Evolutionary conservation across 1,140 invertebrate genomes (phyloP).

Genomic region (Nylanderia fulva): DNA sequence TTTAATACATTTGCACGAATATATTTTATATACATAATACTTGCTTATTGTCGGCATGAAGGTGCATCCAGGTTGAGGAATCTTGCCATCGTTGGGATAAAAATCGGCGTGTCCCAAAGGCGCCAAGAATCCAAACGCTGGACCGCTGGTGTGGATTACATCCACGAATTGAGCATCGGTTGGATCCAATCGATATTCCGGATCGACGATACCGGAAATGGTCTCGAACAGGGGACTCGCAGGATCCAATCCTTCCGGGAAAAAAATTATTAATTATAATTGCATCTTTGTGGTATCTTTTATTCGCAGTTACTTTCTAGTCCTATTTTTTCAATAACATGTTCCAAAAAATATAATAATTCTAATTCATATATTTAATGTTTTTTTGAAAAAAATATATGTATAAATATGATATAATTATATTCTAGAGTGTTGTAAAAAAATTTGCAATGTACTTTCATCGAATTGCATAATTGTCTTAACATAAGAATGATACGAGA

Average conservation of each 20-base stretch:
- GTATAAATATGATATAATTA: too few relatives aligned
- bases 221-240: conserved; percentile 86
- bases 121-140: conserved; percentile 81
- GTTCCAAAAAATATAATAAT: too few relatives aligned
- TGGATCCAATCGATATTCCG: conserved; percentile 80
- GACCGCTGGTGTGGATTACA: conserved; percentile 86
- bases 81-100: conserved; percentile 84
- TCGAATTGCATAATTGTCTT: too few relatives aligned
- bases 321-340: too few relatives aligned
- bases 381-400: too few relatives aligned
- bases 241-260: conserved; percentile 85
- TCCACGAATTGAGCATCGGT: conserved; percentile 87
- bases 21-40: neutral
- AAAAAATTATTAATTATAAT: conserved; percentile 21
- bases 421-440: too few relatives aligned
- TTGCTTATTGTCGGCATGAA: conserved; percentile 76
- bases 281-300: too few relatives aligned
- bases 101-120: conserved; percentile 86
- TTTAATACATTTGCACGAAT: too few relatives aligned
- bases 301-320: neutral
- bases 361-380: too few relatives aligned
- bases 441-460: too few relatives aligned
- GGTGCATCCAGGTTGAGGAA: conserved; percentile 83
- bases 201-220: conserved; percentile 76
- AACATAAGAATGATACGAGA: too few relatives aligned